Conservation (phyloP, 2,888 invertebrate species). For the Sipunculus nudus region DNA sequence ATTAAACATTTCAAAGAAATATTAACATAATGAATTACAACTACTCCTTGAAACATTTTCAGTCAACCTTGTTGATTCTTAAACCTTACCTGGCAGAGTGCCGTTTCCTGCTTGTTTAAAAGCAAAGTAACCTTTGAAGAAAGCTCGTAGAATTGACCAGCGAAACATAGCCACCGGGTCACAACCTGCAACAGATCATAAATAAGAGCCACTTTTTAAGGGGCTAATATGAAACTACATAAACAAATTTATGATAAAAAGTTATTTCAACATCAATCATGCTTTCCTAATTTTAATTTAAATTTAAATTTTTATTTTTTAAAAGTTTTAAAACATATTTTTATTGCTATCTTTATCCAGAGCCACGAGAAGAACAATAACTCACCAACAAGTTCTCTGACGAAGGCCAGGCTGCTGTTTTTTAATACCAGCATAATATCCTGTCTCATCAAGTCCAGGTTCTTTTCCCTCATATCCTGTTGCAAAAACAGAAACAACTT, state of each 20-base stretch:
- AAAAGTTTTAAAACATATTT: background rate
- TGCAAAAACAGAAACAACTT: too few species aligned
- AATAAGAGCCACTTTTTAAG: background rate
- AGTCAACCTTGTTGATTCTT: too few species aligned
- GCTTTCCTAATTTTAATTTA: background rate
- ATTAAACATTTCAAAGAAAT: too few species aligned
- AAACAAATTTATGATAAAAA: background rate
- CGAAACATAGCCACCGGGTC: conserved; percentile 76
- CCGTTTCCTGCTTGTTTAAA: conserved; percentile 77
- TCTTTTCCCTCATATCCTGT: conserved; percentile 91
- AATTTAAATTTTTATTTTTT: background rate
- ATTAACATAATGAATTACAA: too few species aligned
- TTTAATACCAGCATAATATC: conserved; percentile 94
- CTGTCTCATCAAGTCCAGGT: conserved; percentile 91
- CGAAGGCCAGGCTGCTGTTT: conserved; percentile 91
- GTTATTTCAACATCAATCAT: background rate
- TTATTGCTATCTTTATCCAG: too few species aligned
- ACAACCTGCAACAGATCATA: conserved; percentile 49
- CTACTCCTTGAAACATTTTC: too few species aligned
- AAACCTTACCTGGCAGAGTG: too few species aligned
- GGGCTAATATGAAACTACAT: background rate
- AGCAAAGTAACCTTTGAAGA: conserved; percentile 90
- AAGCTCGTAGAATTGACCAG: conserved; percentile 83
- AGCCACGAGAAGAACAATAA: conserved; percentile 4
- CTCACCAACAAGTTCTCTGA: conserved; percentile 86